Percentiles rank a stretch among this genome's conserved stretches.
Conservation (phyloP, 2,888 invertebrate genomes). For the Agrochola lychnidis region DNA sequence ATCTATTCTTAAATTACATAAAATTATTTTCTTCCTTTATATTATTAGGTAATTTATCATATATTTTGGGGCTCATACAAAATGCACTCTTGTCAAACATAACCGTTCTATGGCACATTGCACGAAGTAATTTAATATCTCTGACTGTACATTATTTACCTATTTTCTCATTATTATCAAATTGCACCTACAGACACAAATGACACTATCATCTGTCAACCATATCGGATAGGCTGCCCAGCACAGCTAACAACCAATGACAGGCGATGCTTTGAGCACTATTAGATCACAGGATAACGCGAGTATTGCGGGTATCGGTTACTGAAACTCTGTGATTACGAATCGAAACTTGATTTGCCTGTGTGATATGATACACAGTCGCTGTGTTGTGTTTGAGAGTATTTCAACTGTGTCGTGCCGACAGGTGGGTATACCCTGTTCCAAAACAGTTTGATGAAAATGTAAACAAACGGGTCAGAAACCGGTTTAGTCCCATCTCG, state of each 20-base stretch:
- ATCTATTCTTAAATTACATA: too few species aligned
- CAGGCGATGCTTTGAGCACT: conserved; percentile 21
- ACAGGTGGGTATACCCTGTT: neutral
- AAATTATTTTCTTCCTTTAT: too few species aligned
- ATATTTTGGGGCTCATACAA: too few species aligned
- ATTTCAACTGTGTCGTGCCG: neutral
- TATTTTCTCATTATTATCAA: neutral
- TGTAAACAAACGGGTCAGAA: neutral
- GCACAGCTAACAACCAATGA: neutral
- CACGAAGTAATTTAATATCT: too few species aligned
- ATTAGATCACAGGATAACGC: neutral
- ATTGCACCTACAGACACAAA: neutral
- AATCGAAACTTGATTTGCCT: conserved; percentile 1
- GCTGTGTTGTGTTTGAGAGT: neutral
- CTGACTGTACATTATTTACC: too few species aligned
- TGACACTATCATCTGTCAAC: conserved; percentile 1
- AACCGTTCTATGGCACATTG: too few species aligned
- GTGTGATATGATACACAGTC: neutral
- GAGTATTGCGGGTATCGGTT: neutral
- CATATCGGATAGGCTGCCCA: neutral
- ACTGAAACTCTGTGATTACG: conserved; percentile 12
- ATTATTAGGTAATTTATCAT: too few species aligned
- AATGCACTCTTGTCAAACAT: too few species aligned
- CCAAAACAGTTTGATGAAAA: neutral
- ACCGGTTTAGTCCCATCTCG: too few species aligned